Conservation (phyloP, 2,888 invertebrate genomes). For the Pterostichus madidus region DNA sequence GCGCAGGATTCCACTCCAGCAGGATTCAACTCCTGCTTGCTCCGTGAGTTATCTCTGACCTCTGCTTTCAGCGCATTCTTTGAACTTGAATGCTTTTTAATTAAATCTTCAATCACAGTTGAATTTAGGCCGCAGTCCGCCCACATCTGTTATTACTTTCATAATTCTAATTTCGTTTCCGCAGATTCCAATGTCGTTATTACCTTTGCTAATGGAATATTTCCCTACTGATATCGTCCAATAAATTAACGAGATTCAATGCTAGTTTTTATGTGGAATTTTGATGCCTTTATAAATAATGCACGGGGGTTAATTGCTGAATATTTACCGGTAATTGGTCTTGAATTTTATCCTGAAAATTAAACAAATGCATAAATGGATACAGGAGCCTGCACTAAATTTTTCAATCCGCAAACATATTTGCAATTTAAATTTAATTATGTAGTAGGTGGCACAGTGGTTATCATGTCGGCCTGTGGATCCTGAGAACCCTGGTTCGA, state of each 20-base stretch:
- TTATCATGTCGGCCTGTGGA: too few species aligned
- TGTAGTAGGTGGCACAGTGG: too few species aligned
- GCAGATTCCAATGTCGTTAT: slow-evolving; percentile 8
- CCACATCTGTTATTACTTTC: neutral
- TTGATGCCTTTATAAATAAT: neutral
- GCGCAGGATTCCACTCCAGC: neutral
- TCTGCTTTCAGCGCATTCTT: slow-evolving; percentile 3
- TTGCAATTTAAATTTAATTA: too few species aligned
- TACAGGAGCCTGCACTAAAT: too few species aligned
- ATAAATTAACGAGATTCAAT: slow-evolving; percentile 1
- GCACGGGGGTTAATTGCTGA: neutral
- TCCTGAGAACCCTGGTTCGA: too few species aligned
- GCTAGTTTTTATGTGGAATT: slow-evolving; percentile 10
- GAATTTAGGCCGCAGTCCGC: slow-evolving; percentile 2
- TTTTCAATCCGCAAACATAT: too few species aligned
- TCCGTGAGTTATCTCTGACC: slow-evolving; percentile 4
- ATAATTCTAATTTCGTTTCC: slow-evolving; percentile 38
- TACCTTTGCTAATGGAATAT: slow-evolving; percentile 31
- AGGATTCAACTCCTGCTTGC: neutral
- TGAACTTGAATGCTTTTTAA: slow-evolving; percentile 40
- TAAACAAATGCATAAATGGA: too few species aligned
- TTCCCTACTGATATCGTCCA: neutral
- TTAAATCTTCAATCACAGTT: slow-evolving; percentile 35
- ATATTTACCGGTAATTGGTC: too few species aligned
- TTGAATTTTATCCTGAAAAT: too few species aligned